These are phyloP conservation scores for Zootermopsis nevadensis DNA, from an alignment of 2,888 invertebrate species.

Conservation along the genomic window DNA sequence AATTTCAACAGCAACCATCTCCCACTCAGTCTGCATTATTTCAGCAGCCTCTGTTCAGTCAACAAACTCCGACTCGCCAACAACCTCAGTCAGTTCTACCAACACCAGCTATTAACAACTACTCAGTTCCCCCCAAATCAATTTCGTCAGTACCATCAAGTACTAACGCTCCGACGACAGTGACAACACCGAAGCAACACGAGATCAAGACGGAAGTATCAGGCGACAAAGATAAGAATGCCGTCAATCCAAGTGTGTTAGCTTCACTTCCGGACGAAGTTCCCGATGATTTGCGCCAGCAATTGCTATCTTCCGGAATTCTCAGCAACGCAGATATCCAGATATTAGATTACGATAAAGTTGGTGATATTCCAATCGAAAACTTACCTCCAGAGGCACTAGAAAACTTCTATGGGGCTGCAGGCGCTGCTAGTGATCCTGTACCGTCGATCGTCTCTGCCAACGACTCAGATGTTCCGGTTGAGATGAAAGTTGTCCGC, in stretches of 20 bases:
- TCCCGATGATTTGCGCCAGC: constrained; percentile 86
- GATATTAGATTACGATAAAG: constrained; percentile 87
- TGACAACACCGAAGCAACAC: constrained; percentile 65
- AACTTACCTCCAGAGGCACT: constrained; percentile 86
- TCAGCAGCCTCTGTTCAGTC: constrained; percentile 7
- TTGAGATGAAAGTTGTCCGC: constrained; percentile 87
- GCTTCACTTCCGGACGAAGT: constrained; percentile 83
- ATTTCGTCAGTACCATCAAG: constrained; percentile 39
- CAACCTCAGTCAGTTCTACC: constrained; percentile 36
- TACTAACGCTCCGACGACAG: constrained; percentile 61
- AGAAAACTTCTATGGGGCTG: constrained; percentile 87
- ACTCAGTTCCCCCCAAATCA: constrained; percentile 61
- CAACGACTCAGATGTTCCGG: constrained; percentile 56
- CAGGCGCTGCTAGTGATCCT: constrained; percentile 71
- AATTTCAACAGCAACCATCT: constrained; percentile 46
- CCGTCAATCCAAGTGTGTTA: constrained; percentile 58
- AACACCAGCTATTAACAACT: constrained; percentile 60
- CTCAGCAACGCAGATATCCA: constrained; percentile 89
- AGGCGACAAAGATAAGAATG: constrained; percentile 63
- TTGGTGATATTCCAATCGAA: constrained; percentile 85
- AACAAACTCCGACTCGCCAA: neutral
- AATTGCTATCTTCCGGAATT: constrained; percentile 86
- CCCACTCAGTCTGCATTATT: constrained; percentile 52
- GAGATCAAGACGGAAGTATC: constrained; percentile 61
- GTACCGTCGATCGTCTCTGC: constrained; percentile 40